phyloP scores from a whole-genome alignment of 2,888 invertebrate species.

The Oscheius sp. region DNA sequence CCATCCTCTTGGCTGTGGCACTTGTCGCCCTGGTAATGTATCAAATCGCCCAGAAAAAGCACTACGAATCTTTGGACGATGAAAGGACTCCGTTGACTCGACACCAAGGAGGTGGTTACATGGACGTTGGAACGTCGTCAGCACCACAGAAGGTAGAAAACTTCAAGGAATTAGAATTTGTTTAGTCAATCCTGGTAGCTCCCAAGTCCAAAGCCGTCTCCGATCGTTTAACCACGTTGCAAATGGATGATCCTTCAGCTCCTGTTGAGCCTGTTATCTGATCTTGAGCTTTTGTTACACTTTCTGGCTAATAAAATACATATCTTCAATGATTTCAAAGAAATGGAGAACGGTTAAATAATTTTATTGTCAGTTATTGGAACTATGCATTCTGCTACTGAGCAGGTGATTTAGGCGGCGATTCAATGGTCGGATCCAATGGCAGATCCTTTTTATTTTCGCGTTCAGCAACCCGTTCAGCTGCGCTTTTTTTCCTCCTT shows the following conservation, averaged over 20 bases:
- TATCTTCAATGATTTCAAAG: too few relatives aligned
- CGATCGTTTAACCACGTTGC: background rate
- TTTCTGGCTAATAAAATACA: too few relatives aligned
- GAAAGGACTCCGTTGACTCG: slow-evolving; percentile 22
- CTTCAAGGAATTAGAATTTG: background rate
- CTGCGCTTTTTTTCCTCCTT: too few relatives aligned
- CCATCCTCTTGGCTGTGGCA: slow-evolving; percentile 57
- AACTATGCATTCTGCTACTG: too few relatives aligned
- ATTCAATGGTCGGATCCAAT: too few relatives aligned
- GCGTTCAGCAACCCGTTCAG: too few relatives aligned
- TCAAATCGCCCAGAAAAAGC: slow-evolving; percentile 43
- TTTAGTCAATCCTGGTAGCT: background rate
- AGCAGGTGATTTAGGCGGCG: too few relatives aligned
- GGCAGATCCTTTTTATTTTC: too few relatives aligned
- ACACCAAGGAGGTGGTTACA: slow-evolving; percentile 13
- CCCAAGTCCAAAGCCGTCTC: background rate
- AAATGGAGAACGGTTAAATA: too few relatives aligned
- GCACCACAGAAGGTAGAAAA: background rate
- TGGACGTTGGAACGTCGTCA: slow-evolving; percentile 13
- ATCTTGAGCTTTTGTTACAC: background rate
- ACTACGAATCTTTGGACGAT: slow-evolving; percentile 49
- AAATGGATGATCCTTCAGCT: background rate
- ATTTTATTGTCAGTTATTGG: too few relatives aligned
- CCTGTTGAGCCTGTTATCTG: background rate
- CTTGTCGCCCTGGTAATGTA: slow-evolving; percentile 52